A percentile compares a stretch with the other conserved stretches of the same genome.
Evolutionary conservation across 1,140 invertebrate genomes (phyloP).

Genomic region (Atta colombica): DNA sequence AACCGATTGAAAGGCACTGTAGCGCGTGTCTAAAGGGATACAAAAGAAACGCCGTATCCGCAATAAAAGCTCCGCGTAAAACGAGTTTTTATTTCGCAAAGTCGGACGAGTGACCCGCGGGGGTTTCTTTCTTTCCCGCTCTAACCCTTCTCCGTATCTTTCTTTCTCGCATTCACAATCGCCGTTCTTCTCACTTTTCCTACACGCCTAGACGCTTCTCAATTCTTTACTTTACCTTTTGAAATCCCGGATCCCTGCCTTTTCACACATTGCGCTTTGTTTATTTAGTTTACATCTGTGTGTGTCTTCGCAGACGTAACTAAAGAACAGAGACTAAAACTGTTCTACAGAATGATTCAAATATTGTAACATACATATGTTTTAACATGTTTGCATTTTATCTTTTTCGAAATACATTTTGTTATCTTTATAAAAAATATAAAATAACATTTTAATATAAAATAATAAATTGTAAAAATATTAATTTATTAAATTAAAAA

Average conservation of each 20-base stretch:
- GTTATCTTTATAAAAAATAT: background rate
- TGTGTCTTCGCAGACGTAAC: background rate
- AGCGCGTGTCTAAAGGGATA: constrained; percentile 78
- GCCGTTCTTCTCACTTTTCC: constrained; percentile 40
- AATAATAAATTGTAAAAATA: background rate
- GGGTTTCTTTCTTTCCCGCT: constrained; percentile 69
- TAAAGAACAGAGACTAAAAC: constrained; percentile 31
- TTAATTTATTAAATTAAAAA: background rate
- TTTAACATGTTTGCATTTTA: background rate
- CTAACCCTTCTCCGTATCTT: constrained; percentile 9
- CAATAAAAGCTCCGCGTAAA: constrained; percentile 84
- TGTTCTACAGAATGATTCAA: constrained; percentile 22
- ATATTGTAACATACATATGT: background rate
- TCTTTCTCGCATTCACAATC: constrained; percentile 30
- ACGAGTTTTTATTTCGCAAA: constrained; percentile 85
- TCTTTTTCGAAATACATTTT: background rate
- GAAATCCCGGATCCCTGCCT: constrained; percentile 26
- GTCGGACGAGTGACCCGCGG: constrained; percentile 81
- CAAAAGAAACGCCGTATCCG: constrained; percentile 82
- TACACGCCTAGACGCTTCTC: constrained; percentile 26
- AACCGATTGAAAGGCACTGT: constrained; percentile 82
- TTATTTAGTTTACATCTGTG: constrained; percentile 60
- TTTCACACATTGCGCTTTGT: constrained; percentile 56
- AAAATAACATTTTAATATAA: background rate
- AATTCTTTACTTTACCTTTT: constrained; percentile 71